phyloP scores from a whole-genome alignment of 2,888 invertebrate genomes.

The Hemaris fuciformis region DNA sequence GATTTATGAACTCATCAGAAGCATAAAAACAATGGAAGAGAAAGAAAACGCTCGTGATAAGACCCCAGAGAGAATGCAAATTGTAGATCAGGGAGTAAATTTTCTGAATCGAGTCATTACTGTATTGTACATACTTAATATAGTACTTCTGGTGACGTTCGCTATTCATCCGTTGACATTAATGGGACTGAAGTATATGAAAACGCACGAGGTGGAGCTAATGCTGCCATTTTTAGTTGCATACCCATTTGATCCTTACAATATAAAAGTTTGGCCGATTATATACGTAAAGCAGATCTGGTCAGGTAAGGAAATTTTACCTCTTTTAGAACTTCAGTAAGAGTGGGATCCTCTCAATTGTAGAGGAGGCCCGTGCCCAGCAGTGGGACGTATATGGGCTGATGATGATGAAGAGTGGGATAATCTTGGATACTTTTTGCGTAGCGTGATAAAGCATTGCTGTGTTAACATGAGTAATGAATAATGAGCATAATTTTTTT shows the following conservation, averaged over 20 bases:
- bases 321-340: too few relatives aligned
- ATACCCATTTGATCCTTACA: conserved; percentile 58
- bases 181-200: conserved; percentile 42
- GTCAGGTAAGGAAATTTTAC: conserved; percentile 45
- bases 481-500: too few relatives aligned
- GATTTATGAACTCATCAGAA: conserved; percentile 33
- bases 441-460: too few relatives aligned
- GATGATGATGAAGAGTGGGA: too few relatives aligned
- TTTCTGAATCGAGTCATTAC: conserved; percentile 45
- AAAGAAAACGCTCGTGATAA: conserved; percentile 19
- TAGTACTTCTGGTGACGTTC: conserved; percentile 36
- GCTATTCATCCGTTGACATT: conserved; percentile 40
- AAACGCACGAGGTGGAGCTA: conserved; percentile 41
- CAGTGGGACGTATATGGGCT: too few relatives aligned
- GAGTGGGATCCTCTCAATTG: too few relatives aligned
- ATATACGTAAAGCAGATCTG: conserved; percentile 55
- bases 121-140: conserved; percentile 38
- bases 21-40: conserved; percentile 37
- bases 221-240: conserved; percentile 48
- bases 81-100: conserved; percentile 35
- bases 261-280: conserved; percentile 49
- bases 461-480: too few relatives aligned
- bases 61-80: conserved; percentile 27
- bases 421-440: too few relatives aligned
- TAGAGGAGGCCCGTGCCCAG: too few relatives aligned